Percentiles rank a stretch among this genome's conserved stretches.
Conservation (phyloP, 2,113 vertebrate species). For the Sterna hirundo region DNA sequence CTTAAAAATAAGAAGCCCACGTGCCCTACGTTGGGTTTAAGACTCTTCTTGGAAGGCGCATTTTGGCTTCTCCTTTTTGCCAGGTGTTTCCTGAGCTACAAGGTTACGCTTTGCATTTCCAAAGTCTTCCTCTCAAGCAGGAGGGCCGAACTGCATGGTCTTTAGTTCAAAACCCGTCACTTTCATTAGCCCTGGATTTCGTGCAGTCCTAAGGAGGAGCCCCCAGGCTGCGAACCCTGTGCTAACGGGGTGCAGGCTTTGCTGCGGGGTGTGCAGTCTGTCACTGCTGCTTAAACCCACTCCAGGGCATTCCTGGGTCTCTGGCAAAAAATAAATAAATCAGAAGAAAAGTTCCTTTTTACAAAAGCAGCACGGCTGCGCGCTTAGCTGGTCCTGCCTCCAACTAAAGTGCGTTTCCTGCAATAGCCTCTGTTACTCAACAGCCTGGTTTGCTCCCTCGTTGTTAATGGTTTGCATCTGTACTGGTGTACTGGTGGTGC, state of each 20-base stretch:
- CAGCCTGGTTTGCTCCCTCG: background rate
- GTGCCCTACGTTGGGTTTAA: background rate
- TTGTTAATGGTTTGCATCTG: background rate
- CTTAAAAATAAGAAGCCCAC: background rate
- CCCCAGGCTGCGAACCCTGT: background rate
- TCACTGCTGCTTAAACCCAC: background rate
- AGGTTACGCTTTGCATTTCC: background rate
- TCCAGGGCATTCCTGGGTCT: background rate
- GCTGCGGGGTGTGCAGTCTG: background rate
- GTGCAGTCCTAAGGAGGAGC: background rate
- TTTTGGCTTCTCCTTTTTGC: background rate
- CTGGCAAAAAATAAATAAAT: background rate
- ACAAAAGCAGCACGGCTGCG: background rate
- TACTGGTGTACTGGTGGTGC: background rate
- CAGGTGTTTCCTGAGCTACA: background rate
- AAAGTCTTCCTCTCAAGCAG: background rate
- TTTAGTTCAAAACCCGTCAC: background rate
- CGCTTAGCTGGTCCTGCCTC: background rate
- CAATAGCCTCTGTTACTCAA: fast-evolving
- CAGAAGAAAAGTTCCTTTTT: background rate
- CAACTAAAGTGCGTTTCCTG: background rate
- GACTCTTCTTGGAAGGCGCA: background rate
- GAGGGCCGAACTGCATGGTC: background rate
- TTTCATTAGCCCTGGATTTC: background rate
- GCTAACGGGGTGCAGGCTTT: background rate